phyloP scores from a whole-genome alignment of 2,113 vertebrate genomes.

The Pangasianodon hypophthalmus region DNA sequence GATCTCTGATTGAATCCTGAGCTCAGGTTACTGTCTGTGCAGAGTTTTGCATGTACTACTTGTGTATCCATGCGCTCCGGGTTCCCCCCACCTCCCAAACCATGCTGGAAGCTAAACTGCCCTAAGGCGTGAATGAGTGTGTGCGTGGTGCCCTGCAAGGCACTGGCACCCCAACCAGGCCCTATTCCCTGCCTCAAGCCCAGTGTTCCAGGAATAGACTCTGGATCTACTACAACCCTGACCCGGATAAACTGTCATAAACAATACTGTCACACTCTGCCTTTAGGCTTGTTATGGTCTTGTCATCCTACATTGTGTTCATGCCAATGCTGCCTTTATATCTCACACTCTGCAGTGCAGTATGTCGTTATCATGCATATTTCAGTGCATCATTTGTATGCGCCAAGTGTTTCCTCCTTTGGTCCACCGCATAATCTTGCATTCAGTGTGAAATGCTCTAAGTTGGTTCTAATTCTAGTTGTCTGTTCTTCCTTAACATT shows the following conservation, averaged over 20 bases:
- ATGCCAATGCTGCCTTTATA: background rate
- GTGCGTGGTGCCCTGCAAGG: background rate
- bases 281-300: constrained; percentile 27
- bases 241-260: constrained; percentile 17
- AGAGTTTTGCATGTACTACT: background rate
- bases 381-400: constrained; percentile 33
- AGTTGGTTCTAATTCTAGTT: background rate
- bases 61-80: background rate
- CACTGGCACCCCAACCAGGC: background rate
- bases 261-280: constrained; percentile 4
- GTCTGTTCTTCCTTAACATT: background rate
- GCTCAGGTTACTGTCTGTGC: background rate
- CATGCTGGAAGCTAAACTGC: background rate
- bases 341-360: constrained; percentile 18
- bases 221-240: background rate
- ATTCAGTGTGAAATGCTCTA: background rate
- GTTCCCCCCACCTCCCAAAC: background rate
- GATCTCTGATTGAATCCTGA: background rate
- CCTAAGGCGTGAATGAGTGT: background rate
- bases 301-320: constrained; percentile 16
- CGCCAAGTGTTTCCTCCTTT: background rate
- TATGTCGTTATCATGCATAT: constrained; percentile 13
- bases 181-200: background rate
- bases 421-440: constrained; percentile 29
- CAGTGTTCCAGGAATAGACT: background rate